A percentile compares a stretch with the other conserved stretches of the same genome.
Evolutionary conservation across 2,113 vertebrate genomes (phyloP).

Genomic region (Perognathus longimembris): DNA sequence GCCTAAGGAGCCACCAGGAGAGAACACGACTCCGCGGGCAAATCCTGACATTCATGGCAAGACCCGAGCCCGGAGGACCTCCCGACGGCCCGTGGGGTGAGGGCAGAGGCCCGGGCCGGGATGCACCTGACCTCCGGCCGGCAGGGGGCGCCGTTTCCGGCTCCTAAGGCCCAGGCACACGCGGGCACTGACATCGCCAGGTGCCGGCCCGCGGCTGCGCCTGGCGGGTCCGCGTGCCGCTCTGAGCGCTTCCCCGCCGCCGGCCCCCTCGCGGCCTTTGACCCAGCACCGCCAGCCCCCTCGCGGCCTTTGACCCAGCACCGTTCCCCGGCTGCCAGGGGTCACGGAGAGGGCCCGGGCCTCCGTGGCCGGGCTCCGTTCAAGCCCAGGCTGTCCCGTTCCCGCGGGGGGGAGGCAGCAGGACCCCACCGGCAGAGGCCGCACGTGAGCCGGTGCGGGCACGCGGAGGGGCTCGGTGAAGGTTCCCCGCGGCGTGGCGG

Average conservation of each 20-base stretch:
- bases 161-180: not conserved
- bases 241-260: not conserved
- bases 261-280: not conserved
- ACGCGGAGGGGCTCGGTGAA: constrained; percentile 1
- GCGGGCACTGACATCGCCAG: not conserved
- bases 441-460: too few relatives aligned
- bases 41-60: not conserved
- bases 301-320: not conserved
- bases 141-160: constrained; percentile 60
- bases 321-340: not conserved
- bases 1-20: not conserved
- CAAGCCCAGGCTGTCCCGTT: not conserved
- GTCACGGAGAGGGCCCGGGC: not conserved
- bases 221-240: not conserved
- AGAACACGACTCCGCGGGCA: not conserved
- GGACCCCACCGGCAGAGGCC: not conserved
- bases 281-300: not conserved
- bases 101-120: not conserved
- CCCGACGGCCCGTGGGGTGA: too few relatives aligned
- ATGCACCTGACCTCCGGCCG: constrained; percentile 3
- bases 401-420: not conserved
- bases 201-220: too few relatives aligned
- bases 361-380: not conserved
- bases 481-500: not conserved
- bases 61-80: not conserved